A percentile compares a stretch with the other conserved stretches of the same genome.
Evolutionary conservation across 2,797 vertebrate species (phyloP).

Genomic region (Sebastes oblongus): DNA sequence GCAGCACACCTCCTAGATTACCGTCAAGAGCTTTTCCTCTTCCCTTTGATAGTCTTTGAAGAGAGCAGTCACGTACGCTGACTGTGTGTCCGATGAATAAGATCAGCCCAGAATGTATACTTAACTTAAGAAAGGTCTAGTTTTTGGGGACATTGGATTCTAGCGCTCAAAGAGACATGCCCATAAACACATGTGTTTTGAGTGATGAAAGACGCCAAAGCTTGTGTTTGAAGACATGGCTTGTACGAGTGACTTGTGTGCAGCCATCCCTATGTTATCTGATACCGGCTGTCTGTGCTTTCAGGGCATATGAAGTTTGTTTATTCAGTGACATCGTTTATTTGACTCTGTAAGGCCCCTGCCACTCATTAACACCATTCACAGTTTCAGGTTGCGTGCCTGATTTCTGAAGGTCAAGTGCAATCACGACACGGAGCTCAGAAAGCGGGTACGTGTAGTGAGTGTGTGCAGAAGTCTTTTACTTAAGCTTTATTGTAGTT

Average conservation of each 20-base stretch:
- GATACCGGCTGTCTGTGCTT: conserved; percentile 73
- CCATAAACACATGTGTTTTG: conserved; percentile 80
- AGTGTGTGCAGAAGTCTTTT: not conserved
- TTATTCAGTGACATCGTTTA: conserved; percentile 80
- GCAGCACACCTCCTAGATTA: conserved; percentile 44
- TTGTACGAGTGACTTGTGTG: conserved; percentile 55
- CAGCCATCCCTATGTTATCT: conserved; percentile 74
- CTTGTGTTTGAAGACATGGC: conserved; percentile 61
- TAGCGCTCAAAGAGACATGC: conserved; percentile 51
- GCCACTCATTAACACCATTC: conserved; percentile 79
- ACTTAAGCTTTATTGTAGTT: not conserved
- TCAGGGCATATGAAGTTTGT: conserved; percentile 78
- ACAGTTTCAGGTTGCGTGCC: conserved; percentile 70
- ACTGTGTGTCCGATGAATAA: conserved; percentile 44
- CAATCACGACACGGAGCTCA: conserved; percentile 33
- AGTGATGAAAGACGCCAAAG: conserved; percentile 74
- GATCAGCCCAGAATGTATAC: conserved; percentile 63
- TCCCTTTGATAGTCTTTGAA: conserved; percentile 52
- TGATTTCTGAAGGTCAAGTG: conserved; percentile 69
- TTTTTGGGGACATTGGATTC: conserved; percentile 59
- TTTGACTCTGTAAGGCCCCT: conserved; percentile 74
- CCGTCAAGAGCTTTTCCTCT: conserved; percentile 16
- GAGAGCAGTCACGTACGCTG: not conserved
- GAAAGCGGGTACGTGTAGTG: not conserved
- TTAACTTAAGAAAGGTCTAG: conserved; percentile 62